Conservation (phyloP, 2,888 invertebrate species). For the Peribatodes rhomboidaria region DNA sequence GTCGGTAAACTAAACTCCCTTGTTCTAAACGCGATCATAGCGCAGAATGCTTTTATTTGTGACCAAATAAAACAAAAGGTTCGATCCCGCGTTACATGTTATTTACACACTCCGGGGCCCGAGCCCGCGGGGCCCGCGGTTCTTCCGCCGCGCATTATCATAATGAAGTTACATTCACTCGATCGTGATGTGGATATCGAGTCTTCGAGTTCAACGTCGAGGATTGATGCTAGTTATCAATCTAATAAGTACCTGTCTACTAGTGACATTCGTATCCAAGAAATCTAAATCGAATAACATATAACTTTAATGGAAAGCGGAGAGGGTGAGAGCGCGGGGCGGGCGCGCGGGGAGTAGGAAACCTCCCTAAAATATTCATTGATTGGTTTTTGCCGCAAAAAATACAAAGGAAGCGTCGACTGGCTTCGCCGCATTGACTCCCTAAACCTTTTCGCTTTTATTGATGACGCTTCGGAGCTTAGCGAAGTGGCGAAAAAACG, state of each 20-base stretch:
- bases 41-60: constrained; percentile 7
- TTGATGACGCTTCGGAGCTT: constrained; percentile 14
- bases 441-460: constrained; percentile 14
- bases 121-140: background rate
- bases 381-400: constrained; percentile 29
- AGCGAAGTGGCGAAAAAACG: constrained; percentile 1
- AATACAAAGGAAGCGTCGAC: constrained; percentile 18
- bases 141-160: constrained; percentile 7
- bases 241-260: too few relatives aligned
- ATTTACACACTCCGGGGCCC: constrained; percentile 7
- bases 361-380: constrained; percentile 33
- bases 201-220: background rate
- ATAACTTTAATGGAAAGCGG: background rate
- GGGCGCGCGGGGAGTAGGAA: constrained; percentile 14
- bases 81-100: constrained; percentile 16
- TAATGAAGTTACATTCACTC: constrained; percentile 19
- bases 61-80: constrained; percentile 19
- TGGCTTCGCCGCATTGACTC: constrained; percentile 17
- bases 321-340: background rate
- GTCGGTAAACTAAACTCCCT: background rate
- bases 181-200: background rate
- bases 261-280: too few relatives aligned
- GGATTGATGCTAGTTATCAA: too few relatives aligned
- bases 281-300: too few relatives aligned
- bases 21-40: constrained; percentile 1